Conservation (phyloP, 2,113 vertebrate species). For the Scatophagus argus region DNA sequence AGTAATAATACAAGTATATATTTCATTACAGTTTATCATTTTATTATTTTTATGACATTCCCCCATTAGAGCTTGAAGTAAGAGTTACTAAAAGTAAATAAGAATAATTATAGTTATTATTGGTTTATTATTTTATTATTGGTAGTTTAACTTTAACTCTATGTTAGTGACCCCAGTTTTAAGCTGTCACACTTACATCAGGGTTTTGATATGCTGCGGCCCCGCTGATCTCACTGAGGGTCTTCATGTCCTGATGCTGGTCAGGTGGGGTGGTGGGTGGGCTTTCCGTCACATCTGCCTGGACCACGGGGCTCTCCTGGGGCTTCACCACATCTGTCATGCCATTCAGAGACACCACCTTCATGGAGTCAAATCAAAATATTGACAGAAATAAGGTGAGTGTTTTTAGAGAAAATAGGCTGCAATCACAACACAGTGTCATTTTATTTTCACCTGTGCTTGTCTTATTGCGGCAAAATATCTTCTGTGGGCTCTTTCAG, state of each 20-base stretch:
- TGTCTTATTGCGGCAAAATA: not conserved
- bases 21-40: no score
- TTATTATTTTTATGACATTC: no score
- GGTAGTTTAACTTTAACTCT: not conserved
- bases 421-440: no score
- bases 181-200: constrained; percentile 77
- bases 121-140: no score
- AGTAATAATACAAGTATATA: no score
- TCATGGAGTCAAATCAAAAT: constrained; percentile 24
- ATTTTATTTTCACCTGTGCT: not conserved
- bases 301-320: constrained; percentile 61
- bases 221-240: constrained; percentile 74
- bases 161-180: not conserved
- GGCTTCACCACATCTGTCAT: constrained; percentile 69
- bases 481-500: not conserved
- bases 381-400: not conserved
- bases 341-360: constrained; percentile 87
- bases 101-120: no score
- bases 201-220: constrained; percentile 84
- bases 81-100: no score
- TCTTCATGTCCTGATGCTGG: constrained; percentile 54
- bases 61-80: no score
- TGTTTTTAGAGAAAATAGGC: not conserved
- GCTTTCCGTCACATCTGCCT: constrained; percentile 24
- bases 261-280: constrained; percentile 11